A percentile compares a stretch with the other conserved stretches of the same genome.
These are phyloP conservation scores for Biston stratarius DNA, from an alignment of 2,888 invertebrate species.

Conservation along the genomic window DNA sequence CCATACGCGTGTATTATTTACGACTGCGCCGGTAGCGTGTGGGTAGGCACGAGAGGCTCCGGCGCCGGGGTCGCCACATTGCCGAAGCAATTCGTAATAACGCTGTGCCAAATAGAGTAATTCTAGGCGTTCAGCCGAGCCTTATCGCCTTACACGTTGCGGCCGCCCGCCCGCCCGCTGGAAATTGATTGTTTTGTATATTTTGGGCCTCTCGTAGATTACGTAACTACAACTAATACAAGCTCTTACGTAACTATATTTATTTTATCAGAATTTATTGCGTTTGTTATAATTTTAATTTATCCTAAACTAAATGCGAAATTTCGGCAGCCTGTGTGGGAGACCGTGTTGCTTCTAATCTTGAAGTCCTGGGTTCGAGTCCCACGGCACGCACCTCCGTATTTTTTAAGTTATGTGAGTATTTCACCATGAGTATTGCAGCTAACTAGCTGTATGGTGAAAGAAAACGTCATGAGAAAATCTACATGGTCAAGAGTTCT, in stretches of 20 bases:
- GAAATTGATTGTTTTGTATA: slow-evolving; percentile 28
- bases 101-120: slow-evolving; percentile 43
- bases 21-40: slow-evolving; percentile 10
- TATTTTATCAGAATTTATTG: too few relatives aligned
- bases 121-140: slow-evolving; percentile 35
- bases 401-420: too few relatives aligned
- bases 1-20: slow-evolving; percentile 11
- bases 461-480: too few relatives aligned
- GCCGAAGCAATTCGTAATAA: slow-evolving; percentile 40
- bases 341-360: too few relatives aligned
- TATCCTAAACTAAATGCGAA: background rate
- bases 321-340: too few relatives aligned
- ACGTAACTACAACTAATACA: background rate
- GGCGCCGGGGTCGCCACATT: slow-evolving; percentile 35
- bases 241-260: background rate
- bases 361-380: too few relatives aligned
- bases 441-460: too few relatives aligned
- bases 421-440: too few relatives aligned
- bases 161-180: background rate
- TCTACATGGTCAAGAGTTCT: too few relatives aligned
- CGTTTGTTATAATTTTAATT: background rate
- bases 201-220: background rate
- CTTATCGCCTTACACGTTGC: slow-evolving; percentile 26
- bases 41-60: slow-evolving; percentile 20
- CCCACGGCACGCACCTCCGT: too few relatives aligned